A percentile compares a stretch with the other conserved stretches of the same genome.
Evolutionary conservation across 2,113 vertebrate species (phyloP).

Genomic region (Sarotherodon lohbergeri): DNA sequence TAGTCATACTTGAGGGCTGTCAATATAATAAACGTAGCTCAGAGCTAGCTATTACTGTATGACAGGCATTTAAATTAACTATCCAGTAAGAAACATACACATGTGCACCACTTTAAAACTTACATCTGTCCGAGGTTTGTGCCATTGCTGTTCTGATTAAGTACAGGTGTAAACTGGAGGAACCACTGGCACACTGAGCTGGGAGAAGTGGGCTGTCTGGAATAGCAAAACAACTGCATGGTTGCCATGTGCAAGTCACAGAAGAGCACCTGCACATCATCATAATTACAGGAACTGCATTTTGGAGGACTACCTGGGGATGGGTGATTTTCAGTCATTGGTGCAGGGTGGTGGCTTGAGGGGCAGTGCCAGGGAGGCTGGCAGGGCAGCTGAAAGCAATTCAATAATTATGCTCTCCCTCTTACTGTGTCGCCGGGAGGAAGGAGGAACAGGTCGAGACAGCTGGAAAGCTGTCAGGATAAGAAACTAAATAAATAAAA

Average conservation of each 20-base stretch:
- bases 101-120: too few relatives aligned
- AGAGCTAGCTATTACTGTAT: neutral
- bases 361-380: neutral
- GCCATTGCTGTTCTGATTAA: neutral
- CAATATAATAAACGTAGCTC: neutral
- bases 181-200: neutral
- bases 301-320: too few relatives aligned
- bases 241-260: neutral
- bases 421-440: accelerated
- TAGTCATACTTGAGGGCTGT: neutral
- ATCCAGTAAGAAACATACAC: neutral
- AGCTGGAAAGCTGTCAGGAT: too few relatives aligned
- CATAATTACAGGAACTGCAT: too few relatives aligned
- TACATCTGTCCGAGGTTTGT: too few relatives aligned
- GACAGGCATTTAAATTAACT: neutral
- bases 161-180: neutral
- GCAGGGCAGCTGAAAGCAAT: neutral
- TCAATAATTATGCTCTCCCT: neutral
- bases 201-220: neutral
- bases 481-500: too few relatives aligned
- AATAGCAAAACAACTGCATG: neutral
- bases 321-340: neutral
- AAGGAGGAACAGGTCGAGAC: too few relatives aligned
- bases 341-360: neutral
- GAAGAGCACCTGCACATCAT: too few relatives aligned